Evolutionary conservation across 1,140 invertebrate genomes (phyloP).

Genomic region (Drosophila bocqueti): DNA sequence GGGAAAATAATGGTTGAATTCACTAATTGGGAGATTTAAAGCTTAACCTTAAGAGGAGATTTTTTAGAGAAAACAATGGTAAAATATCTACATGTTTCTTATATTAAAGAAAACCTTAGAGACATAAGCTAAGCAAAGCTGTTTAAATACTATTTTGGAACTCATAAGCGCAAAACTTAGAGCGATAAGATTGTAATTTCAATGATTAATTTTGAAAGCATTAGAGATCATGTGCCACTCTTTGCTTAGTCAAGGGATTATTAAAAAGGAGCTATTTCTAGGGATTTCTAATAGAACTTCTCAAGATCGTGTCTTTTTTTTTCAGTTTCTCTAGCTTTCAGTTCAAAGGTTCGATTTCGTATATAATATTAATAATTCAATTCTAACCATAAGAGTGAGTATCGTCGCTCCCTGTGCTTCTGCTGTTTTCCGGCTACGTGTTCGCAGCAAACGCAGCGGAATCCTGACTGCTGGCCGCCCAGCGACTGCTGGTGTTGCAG

Average conservation of each 20-base stretch:
- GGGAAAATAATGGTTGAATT: neutral
- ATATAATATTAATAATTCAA: neutral
- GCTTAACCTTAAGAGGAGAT: neutral
- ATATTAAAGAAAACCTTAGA: neutral
- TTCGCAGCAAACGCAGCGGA: constrained; percentile 73
- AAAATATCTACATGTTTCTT: too few species aligned
- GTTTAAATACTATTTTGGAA: neutral
- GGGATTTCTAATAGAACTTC: neutral
- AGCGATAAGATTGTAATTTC: neutral
- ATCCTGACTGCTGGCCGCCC: constrained; percentile 36
- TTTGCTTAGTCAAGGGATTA: neutral
- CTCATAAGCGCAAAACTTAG: too few species aligned
- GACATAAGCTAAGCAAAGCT: neutral
- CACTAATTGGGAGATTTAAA: neutral
- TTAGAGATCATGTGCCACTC: neutral
- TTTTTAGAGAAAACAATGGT: neutral
- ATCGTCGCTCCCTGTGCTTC: constrained; percentile 6
- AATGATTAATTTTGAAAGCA: neutral
- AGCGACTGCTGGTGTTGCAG: constrained; percentile 36
- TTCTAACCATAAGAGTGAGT: constrained; percentile 16
- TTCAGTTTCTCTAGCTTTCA: too few species aligned
- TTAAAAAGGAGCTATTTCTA: neutral
- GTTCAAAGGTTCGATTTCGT: neutral
- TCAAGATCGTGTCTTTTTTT: too few species aligned
- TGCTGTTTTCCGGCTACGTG: constrained; percentile 8